Percentiles rank a stretch among this genome's conserved stretches.
Evolutionary conservation across 1,140 invertebrate species (phyloP).

Genomic region (Mactra quadrangularis): DNA sequence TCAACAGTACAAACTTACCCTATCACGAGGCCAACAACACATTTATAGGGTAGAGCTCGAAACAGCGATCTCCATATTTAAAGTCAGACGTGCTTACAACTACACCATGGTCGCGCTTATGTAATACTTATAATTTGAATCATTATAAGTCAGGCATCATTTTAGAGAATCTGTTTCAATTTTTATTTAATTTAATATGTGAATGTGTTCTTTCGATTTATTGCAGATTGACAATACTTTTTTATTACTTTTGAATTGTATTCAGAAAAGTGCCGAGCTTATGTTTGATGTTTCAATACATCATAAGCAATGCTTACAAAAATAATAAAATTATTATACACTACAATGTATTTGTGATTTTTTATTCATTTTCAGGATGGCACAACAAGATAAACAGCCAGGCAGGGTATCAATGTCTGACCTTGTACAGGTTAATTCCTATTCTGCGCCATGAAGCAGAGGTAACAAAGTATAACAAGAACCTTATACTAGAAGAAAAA

Average conservation of each 20-base stretch:
- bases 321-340: not conserved
- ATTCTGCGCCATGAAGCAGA: too few relatives aligned
- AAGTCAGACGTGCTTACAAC: too few relatives aligned
- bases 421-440: too few relatives aligned
- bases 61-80: too few relatives aligned
- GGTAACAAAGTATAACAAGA: too few relatives aligned
- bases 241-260: not conserved
- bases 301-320: not conserved
- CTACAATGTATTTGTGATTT: not conserved
- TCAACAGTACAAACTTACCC: too few relatives aligned
- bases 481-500: too few relatives aligned
- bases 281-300: not conserved
- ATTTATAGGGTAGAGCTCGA: too few relatives aligned
- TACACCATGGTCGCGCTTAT: too few relatives aligned
- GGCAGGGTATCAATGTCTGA: not conserved
- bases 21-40: too few relatives aligned
- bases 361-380: not conserved
- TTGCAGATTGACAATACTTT: not conserved
- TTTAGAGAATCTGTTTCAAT: not conserved
- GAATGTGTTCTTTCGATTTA: too few relatives aligned
- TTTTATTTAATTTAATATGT: too few relatives aligned
- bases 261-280: not conserved
- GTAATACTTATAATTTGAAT: not conserved
- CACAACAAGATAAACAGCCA: not conserved
- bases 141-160: not conserved